Evolutionary conservation across 1,140 invertebrate genomes (phyloP).

Genomic region (Drosophila miranda): DNA sequence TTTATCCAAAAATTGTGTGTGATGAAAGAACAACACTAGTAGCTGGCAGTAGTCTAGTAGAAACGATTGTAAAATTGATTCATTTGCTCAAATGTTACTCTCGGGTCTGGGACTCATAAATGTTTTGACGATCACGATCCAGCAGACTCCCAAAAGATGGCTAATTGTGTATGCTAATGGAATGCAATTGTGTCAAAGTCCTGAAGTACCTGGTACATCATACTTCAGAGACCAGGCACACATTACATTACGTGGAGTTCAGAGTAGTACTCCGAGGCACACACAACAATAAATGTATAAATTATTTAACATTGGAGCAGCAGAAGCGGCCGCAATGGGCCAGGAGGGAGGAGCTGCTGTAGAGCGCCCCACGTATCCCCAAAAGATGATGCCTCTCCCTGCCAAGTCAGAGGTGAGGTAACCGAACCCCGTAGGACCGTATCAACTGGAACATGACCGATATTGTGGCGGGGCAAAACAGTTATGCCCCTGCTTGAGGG

Average conservation of each 20-base stretch:
- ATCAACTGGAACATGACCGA: constrained; percentile 79
- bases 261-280: constrained; percentile 57
- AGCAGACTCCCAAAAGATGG: constrained; percentile 36
- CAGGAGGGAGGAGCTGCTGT: constrained; percentile 1
- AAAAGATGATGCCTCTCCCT: constrained; percentile 43
- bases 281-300: constrained; percentile 71
- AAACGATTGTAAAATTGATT: constrained; percentile 56
- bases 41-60: constrained; percentile 26
- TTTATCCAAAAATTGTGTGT: constrained; percentile 39
- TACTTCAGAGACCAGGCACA: constrained; percentile 18
- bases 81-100: constrained; percentile 52
- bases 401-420: constrained; percentile 68
- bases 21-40: constrained; percentile 69
- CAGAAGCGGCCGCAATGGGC: constrained; percentile 9
- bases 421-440: constrained; percentile 48
- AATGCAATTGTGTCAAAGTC: constrained; percentile 78
- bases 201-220: constrained; percentile 64
- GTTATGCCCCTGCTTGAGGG: constrained; percentile 42
- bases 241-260: constrained; percentile 62
- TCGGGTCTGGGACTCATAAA: constrained; percentile 42
- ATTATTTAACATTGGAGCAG: constrained; percentile 68
- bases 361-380: constrained; percentile 16
- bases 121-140: constrained; percentile 67
- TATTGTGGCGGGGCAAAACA: constrained; percentile 68
- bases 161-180: constrained; percentile 80